Conservation (phyloP, 2,797 vertebrate species). For the Gymnodraco acuticeps region DNA sequence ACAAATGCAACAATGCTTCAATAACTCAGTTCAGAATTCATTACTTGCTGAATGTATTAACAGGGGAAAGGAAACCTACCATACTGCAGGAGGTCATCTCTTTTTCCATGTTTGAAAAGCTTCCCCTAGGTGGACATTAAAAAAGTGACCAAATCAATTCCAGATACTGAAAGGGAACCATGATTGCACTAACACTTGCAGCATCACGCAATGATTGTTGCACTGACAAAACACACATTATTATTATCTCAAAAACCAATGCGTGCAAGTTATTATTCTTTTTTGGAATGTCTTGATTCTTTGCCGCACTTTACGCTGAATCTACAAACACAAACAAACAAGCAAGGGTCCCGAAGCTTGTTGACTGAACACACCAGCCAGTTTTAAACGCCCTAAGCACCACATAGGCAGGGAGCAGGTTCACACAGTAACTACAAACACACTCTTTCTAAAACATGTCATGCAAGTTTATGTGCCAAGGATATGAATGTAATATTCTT, state of each 20-base stretch:
- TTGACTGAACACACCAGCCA: conserved; percentile 62
- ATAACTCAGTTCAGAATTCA: background rate
- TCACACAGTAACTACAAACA: conserved; percentile 27
- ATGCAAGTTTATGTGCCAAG: conserved; percentile 50
- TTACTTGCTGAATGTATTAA: background rate
- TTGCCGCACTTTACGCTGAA: background rate
- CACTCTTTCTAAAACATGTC: conserved; percentile 57
- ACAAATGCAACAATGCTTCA: background rate
- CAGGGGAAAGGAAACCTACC: conserved; percentile 83
- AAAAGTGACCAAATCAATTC: conserved; percentile 10
- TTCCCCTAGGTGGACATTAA: conserved; percentile 87
- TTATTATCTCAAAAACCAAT: background rate
- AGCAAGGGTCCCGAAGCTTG: conserved; percentile 45
- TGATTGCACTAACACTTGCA: background rate
- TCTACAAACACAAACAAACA: conserved; percentile 34
- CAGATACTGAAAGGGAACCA: background rate
- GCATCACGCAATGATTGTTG: background rate
- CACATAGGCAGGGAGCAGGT: conserved; percentile 37
- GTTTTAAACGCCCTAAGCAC: conserved; percentile 70
- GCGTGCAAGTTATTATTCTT: background rate
- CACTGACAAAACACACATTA: background rate
- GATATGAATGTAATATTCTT: conserved; percentile 36
- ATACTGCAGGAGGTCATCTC: conserved; percentile 94
- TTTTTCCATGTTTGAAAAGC: conserved; percentile 96
- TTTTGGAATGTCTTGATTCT: background rate